Evolutionary conservation across 53 echinoderm and acorn worm genomes (phyloP).

Genomic region (Henricia sp.): DNA sequence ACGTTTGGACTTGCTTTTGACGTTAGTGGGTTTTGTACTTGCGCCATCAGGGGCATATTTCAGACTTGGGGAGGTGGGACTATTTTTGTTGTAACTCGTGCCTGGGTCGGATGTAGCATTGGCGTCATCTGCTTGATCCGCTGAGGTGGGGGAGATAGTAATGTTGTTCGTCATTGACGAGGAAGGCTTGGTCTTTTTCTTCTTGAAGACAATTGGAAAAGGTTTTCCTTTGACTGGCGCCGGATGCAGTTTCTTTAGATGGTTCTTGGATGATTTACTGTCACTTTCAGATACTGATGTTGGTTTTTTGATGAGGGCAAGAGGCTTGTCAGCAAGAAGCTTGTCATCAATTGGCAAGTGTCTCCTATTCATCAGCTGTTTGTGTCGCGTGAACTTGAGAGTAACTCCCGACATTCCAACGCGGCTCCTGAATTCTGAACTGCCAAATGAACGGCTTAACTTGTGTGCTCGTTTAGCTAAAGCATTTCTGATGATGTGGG

Average conservation of each 20-base stretch:
- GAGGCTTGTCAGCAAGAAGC: no score
- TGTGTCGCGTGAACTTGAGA: slow-evolving; percentile 41
- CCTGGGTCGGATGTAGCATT: background rate
- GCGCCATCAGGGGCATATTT: slow-evolving; percentile 14
- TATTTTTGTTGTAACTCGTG: background rate
- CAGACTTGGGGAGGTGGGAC: background rate
- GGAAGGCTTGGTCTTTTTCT: slow-evolving; percentile 33
- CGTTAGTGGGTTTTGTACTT: background rate
- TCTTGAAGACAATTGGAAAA: slow-evolving; percentile 41
- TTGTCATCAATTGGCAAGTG: slow-evolving; percentile 23
- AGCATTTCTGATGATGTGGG: slow-evolving; percentile 44
- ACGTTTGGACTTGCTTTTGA: slow-evolving; percentile 37
- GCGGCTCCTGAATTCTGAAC: slow-evolving; percentile 34
- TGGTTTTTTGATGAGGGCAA: slow-evolving; percentile 34
- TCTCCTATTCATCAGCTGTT: slow-evolving; percentile 34
- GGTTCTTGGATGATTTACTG: background rate
- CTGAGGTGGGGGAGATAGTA: background rate
- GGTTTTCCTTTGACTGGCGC: slow-evolving; percentile 35
- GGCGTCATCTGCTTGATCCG: background rate
- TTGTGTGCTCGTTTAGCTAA: slow-evolving; percentile 47
- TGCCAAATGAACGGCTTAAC: slow-evolving; percentile 5
- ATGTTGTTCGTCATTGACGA: slow-evolving; percentile 10
- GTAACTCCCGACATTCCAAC: slow-evolving; percentile 37
- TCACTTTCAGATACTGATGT: background rate
- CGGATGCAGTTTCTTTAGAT: slow-evolving; percentile 4